phyloP scores from a whole-genome alignment of 23 tunicate species.

The Halocynthia roretzi region DNA sequence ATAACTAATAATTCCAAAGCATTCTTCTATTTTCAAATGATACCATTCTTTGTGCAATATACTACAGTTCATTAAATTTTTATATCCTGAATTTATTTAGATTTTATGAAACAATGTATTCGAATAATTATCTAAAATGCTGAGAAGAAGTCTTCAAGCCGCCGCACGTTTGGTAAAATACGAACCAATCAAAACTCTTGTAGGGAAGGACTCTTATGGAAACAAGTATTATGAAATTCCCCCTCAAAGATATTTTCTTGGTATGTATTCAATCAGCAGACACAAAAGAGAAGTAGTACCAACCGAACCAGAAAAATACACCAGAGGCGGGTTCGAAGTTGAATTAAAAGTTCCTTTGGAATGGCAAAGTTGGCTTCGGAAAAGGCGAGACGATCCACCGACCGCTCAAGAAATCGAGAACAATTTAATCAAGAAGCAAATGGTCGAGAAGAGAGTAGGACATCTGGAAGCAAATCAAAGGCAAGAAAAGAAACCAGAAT shows the following conservation, averaged over 20 bases:
- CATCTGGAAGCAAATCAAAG: constrained; percentile 18
- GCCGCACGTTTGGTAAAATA: constrained; percentile 25
- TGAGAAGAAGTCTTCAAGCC: constrained; percentile 13
- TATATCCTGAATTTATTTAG: too few relatives aligned
- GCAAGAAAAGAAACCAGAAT: not conserved
- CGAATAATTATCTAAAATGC: not conserved
- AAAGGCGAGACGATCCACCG: constrained; percentile 54
- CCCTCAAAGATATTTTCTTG: constrained; percentile 51
- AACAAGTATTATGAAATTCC: constrained; percentile 73
- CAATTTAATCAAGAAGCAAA: constrained; percentile 26
- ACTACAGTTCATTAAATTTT: too few relatives aligned
- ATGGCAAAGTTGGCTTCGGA: constrained; percentile 80
- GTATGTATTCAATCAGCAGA: constrained; percentile 16
- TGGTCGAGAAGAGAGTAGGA: constrained; percentile 33
- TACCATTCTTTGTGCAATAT: too few relatives aligned
- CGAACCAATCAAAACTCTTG: constrained; percentile 34
- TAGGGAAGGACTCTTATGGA: constrained; percentile 54
- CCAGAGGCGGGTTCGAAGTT: not conserved
- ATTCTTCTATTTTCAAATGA: too few relatives aligned
- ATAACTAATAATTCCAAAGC: too few relatives aligned
- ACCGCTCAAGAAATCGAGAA: constrained; percentile 39
- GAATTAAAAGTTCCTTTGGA: constrained; percentile 34
- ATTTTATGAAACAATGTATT: too few relatives aligned
- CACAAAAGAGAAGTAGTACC: constrained; percentile 38
- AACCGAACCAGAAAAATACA: not conserved